Evolutionary conservation across 2,113 vertebrate genomes (phyloP).

Genomic region (Zapornia atra): DNA sequence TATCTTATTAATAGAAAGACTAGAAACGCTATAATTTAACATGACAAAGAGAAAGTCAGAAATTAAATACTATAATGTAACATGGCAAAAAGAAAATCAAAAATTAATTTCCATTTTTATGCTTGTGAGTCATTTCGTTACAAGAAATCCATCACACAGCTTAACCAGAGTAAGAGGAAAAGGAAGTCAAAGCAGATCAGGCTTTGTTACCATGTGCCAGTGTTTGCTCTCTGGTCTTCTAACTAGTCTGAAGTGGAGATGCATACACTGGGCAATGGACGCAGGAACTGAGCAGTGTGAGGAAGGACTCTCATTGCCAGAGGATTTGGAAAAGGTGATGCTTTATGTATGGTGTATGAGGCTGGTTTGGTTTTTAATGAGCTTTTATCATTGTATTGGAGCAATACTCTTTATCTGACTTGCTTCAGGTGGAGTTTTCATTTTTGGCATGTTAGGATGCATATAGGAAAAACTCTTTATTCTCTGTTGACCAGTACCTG

Average conservation of each 20-base stretch:
- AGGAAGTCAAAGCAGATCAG: neutral
- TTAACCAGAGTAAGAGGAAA: neutral
- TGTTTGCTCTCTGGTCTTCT: neutral
- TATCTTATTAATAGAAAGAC: constrained; percentile 20
- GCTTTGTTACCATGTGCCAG: fast-evolving
- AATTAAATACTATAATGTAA: neutral
- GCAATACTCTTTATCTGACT: fast-evolving
- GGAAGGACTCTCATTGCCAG: neutral
- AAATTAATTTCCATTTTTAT: constrained; percentile 25
- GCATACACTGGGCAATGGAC: fast-evolving
- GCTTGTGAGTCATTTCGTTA: neutral
- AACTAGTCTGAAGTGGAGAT: neutral
- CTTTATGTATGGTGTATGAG: neutral
- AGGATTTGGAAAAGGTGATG: neutral
- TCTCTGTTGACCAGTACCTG: neutral
- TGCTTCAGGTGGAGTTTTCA: neutral
- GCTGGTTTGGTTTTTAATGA: neutral
- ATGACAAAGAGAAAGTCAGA: neutral
- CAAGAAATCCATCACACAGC: neutral
- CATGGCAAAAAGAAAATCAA: neutral
- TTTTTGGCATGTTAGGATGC: neutral
- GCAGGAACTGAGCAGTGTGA: neutral
- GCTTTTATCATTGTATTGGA: neutral
- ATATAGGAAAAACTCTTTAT: neutral
- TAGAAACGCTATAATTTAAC: neutral